phyloP scores from a whole-genome alignment of 2,888 invertebrate species.

The Acleris emargana region DNA sequence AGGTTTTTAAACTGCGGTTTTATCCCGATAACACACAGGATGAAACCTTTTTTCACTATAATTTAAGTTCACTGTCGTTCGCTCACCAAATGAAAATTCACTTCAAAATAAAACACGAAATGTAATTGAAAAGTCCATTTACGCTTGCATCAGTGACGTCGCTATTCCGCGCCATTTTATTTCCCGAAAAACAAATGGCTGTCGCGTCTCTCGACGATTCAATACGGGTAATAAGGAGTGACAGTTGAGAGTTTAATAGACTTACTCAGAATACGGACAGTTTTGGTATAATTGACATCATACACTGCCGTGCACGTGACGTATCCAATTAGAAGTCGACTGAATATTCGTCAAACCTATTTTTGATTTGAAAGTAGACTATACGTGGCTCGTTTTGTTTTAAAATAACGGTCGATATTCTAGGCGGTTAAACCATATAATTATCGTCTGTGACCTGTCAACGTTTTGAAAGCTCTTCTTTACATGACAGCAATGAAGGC shows the following conservation, averaged over 20 bases:
- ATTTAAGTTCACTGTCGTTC: background rate
- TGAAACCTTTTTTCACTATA: background rate
- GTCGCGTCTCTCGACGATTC: constrained; percentile 11
- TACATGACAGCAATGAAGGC: no score
- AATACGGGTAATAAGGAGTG: constrained; percentile 3
- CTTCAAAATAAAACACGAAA: constrained; percentile 24
- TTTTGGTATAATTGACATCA: background rate
- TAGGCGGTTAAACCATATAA: no score
- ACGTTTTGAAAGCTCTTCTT: no score
- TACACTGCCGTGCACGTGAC: background rate
- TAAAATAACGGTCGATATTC: no score
- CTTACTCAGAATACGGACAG: constrained; percentile 4
- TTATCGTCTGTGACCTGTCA: no score
- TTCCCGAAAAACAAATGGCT: constrained; percentile 4
- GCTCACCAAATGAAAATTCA: constrained; percentile 14
- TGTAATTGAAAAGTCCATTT: constrained; percentile 29
- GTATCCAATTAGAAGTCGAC: no score
- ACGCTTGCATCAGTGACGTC: constrained; percentile 18
- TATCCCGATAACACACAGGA: background rate
- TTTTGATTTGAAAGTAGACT: no score
- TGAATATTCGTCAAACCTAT: no score
- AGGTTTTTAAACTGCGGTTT: background rate
- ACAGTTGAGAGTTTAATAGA: constrained; percentile 11
- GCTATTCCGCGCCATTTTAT: background rate
- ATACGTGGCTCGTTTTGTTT: no score